Conservation (phyloP, 2,113 vertebrate species). For the Puma concolor region DNA sequence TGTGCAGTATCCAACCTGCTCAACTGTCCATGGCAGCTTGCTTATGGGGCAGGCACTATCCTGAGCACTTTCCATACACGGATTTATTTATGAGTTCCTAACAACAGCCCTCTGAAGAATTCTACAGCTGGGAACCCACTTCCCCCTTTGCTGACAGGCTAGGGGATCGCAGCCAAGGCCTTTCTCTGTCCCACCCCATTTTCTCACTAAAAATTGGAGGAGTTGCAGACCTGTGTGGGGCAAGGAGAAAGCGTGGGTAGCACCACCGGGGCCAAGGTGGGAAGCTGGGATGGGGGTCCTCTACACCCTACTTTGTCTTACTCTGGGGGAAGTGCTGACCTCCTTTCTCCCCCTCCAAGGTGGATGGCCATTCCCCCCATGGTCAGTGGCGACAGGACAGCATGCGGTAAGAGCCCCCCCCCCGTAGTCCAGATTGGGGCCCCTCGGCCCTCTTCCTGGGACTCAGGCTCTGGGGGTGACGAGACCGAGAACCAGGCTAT, state of each 20-base stretch:
- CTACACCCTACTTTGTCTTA: neutral
- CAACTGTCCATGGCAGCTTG: neutral
- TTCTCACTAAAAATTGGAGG: neutral
- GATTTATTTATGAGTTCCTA: neutral
- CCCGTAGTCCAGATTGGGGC: conserved; percentile 57
- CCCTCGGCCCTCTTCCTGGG: conserved; percentile 25
- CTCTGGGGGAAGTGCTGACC: neutral
- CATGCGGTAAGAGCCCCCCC: conserved; percentile 75
- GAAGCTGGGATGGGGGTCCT: too few relatives aligned
- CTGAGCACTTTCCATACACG: neutral
- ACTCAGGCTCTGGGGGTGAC: neutral
- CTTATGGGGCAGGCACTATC: accelerated
- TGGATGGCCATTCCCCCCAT: neutral
- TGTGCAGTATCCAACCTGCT: neutral
- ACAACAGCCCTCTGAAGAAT: too few relatives aligned
- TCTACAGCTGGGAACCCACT: too few relatives aligned
- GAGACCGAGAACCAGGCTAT: neutral
- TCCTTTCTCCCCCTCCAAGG: neutral
- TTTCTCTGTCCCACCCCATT: neutral
- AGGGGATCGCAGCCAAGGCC: neutral
- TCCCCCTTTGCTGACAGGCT: neutral
- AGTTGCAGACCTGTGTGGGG: neutral
- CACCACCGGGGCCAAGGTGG: neutral
- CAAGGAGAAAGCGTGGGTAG: neutral
- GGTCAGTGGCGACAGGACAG: conserved; percentile 54